Base-by-base conservation (phyloP, 92 coral and sea anemone species). In the Desmophyllum pertusum region DNA sequence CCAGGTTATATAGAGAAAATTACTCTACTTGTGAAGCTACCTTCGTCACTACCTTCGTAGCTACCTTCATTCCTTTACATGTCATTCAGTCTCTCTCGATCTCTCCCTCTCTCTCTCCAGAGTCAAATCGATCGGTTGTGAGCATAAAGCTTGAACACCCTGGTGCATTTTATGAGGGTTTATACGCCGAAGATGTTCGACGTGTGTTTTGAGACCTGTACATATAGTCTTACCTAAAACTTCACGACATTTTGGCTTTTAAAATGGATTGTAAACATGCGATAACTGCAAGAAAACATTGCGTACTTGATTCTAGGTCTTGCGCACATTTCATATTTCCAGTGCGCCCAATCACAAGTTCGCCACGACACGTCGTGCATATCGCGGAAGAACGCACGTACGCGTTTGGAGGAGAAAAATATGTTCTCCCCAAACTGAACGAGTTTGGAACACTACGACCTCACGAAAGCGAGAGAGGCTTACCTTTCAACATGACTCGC, bases 401-500 rank as follows among this genome's bases (percentile, higher is more conserved):
- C 65, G 65, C 65, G 10, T 25, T 59, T 59, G 15, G 61, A 21
- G 2, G 2, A 0, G 59, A 30, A 40, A 4, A 14, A 42, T 13
- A n/a, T n/a, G n/a, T 46, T 50, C n/a, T 30, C 8, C 33, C 11
- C 3, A 33, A 75, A 23, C 73, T 36, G 36, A 35, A 59, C 33
- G 65, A 18, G 11, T 36, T 35, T 48, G 14, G 27, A 18, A n/a
- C n/a, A n/a, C n/a, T 1, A 51, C 33, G 40, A 37, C 15, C 21
- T 19, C 39, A 6, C 27, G 33, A 67, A 64, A 35, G 25, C 39
- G 21, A 65, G 25, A 66, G 3, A 38, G 2, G 3, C 65, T 52
- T 52, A 77, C 81, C 81, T 77, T 39, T 77, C 70, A n/a, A 61
- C 70, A 38, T n/a, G 37, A 57, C 52, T 77, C 71, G 6, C 25